Percentiles rank a stretch among this genome's conserved stretches.
Evolutionary conservation across 2,888 invertebrate genomes (phyloP).

Genomic region (Plemyria rubiginata): DNA sequence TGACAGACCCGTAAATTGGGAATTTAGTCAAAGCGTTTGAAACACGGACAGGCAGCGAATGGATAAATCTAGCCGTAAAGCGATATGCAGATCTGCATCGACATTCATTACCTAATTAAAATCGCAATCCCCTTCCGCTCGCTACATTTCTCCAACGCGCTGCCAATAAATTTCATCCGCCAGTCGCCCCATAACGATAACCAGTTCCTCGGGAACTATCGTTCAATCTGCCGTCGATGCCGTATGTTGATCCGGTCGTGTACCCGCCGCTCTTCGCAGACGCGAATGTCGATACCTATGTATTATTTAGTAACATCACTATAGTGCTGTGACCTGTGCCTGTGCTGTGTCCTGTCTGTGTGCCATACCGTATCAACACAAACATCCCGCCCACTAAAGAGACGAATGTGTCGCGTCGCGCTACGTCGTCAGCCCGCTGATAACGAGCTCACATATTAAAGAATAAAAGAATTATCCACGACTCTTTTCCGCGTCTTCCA

Average conservation of each 20-base stretch:
- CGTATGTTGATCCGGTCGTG: constrained; percentile 85
- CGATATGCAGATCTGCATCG: constrained; percentile 85
- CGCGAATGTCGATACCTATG: constrained; percentile 81
- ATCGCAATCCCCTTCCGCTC: constrained; percentile 84
- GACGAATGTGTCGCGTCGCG: constrained; percentile 65
- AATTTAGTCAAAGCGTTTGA: constrained; percentile 70
- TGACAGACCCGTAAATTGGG: constrained; percentile 55
- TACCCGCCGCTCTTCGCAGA: constrained; percentile 82
- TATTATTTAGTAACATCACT: constrained; percentile 81
- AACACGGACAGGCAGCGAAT: constrained; percentile 72
- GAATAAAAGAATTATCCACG: constrained; percentile 83
- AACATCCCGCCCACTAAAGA: constrained; percentile 54
- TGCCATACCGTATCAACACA: constrained; percentile 35
- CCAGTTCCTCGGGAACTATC: constrained; percentile 85
- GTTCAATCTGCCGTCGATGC: constrained; percentile 85
- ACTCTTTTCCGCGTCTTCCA: constrained; percentile 65
- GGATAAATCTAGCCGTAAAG: constrained; percentile 82
- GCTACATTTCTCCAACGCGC: constrained; percentile 84
- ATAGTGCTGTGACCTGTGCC: constrained; percentile 57
- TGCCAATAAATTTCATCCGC: constrained; percentile 85
- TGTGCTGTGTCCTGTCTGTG: constrained; percentile 48
- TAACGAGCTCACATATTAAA: constrained; percentile 85
- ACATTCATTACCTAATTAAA: constrained; percentile 86
- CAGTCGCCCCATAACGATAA: constrained; percentile 85
- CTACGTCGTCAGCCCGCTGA: constrained; percentile 76